Percentiles rank a stretch among this genome's conserved stretches.
These are phyloP conservation scores for Melipona bicolor DNA, from an alignment of 2,888 invertebrate species.

Conservation along the genomic window DNA sequence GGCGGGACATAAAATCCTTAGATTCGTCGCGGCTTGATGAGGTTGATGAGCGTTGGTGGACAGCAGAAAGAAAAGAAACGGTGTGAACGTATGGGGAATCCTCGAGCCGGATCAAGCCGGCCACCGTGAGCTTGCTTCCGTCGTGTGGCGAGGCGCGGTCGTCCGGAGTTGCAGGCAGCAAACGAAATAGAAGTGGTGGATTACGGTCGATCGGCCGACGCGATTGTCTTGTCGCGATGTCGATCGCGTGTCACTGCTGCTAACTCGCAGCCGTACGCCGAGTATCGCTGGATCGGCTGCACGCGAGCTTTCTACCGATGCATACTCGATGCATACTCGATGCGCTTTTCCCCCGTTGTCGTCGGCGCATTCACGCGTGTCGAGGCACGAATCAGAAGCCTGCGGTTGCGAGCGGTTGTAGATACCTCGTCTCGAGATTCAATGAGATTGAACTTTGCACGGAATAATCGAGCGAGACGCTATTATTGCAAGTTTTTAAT, in stretches of 20 bases:
- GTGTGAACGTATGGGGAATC: slow-evolving; percentile 44
- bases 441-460: not conserved
- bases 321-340: slow-evolving; percentile 3
- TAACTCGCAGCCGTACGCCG: slow-evolving; percentile 34
- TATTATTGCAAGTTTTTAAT: too few relatives aligned
- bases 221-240: slow-evolving; percentile 68
- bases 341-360: slow-evolving; percentile 31
- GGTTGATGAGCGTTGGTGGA: slow-evolving; percentile 72
- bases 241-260: slow-evolving; percentile 59
- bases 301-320: not conserved
- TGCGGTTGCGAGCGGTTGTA: not conserved
- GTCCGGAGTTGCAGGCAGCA: not conserved
- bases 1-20: slow-evolving; percentile 21
- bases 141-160: slow-evolving; percentile 42
- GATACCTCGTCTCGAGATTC: not conserved
- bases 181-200: slow-evolving; percentile 47
- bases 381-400: slow-evolving; percentile 23
- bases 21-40: slow-evolving; percentile 55
- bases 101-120: slow-evolving; percentile 36
- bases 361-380: slow-evolving; percentile 38
- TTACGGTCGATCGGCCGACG: slow-evolving; percentile 50
- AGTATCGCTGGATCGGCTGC: slow-evolving; percentile 29
- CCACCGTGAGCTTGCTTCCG: slow-evolving; percentile 9
- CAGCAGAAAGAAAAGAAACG: slow-evolving; percentile 35
- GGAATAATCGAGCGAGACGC: too few relatives aligned